Conservation (phyloP, 2,113 vertebrate species). For the Scortum barcoo region DNA sequence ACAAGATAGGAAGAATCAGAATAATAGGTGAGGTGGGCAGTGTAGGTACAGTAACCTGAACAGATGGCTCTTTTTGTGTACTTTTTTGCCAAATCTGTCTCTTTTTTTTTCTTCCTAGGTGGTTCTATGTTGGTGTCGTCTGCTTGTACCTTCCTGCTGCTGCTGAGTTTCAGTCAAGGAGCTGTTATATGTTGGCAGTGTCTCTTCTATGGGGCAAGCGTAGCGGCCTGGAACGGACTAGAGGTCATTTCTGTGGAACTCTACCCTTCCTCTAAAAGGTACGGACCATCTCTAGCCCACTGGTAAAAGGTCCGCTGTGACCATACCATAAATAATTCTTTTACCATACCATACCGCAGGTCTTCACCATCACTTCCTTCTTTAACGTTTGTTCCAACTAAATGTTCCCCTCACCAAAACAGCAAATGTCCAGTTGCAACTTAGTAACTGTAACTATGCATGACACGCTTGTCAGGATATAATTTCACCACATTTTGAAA, state of each 20-base stretch:
- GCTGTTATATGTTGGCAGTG: conserved; percentile 97
- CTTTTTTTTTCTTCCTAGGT: conserved; percentile 77
- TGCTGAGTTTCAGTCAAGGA: conserved; percentile 94
- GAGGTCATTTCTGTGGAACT: conserved; percentile 96
- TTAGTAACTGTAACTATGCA: neutral
- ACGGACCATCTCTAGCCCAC: neutral
- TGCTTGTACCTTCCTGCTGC: conserved; percentile 95
- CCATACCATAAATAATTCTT: too few relatives aligned
- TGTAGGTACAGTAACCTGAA: neutral
- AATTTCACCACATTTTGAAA: neutral
- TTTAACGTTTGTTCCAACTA: neutral
- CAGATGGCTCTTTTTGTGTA: neutral
- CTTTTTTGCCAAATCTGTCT: neutral
- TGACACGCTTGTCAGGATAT: neutral
- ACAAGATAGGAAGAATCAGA: conserved; percentile 93
- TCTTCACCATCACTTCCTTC: neutral
- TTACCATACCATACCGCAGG: neutral
- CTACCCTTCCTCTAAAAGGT: conserved; percentile 96
- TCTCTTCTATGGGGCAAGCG: conserved; percentile 92
- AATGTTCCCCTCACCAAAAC: neutral
- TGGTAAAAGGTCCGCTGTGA: neutral
- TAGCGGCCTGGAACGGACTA: conserved; percentile 96
- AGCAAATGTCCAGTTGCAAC: neutral
- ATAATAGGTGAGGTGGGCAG: conserved; percentile 91
- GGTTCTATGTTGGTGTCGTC: conserved; percentile 94